Evolutionary conservation across 1,140 invertebrate species (phyloP), one percentile per base, ranked within the genome.

Genomic region (Saccostrea echinata): DNA sequence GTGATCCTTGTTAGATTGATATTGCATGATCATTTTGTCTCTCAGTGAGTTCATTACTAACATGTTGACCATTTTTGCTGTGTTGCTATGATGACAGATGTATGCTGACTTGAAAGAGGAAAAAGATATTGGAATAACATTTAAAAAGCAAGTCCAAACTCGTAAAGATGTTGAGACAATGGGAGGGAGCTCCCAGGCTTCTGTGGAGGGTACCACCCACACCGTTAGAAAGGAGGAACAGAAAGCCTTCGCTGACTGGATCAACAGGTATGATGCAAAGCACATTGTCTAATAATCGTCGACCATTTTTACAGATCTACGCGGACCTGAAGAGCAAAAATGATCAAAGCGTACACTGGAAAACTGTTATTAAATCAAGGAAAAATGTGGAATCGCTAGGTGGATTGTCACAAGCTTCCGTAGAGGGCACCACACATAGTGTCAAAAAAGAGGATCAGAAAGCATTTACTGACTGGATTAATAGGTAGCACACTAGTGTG

Each of bases 391-490:
- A 98, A 94, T 98, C 98, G 13, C 95, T 98, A n/a, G 98, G 98
- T 53, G 98, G 98, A 4, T 99, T 98, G 95, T 99, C 98, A 12
- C 97, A 98, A 93, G 98, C 98, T n/a, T 99, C 98, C 21, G 98
- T 98, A 93, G 98, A 98, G 95, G 94, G 96, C 92, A 99, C 98
- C 57, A 99, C 98, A 80, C 92, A 96, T 93, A 93, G 92, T 87
- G 91, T 95, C 18, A 96, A 98, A 8, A 95, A 98, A n/a, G 98
- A 99, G 94, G 99, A 99, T 95, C 98, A 99, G 94, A 96, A 98
- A 90, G 98, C 99, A n/a, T 99, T 99, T 96, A 98, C 98, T 86
- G 98, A 99, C 92, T 99, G 99, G 99, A 99, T 99, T 86, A 99
- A 99, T 94, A 97, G 97, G 95, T 96, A 91, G 68, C 68, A 76